Conservation (phyloP, 2,113 vertebrate species). For the Sphyrna mokarran region DNA sequence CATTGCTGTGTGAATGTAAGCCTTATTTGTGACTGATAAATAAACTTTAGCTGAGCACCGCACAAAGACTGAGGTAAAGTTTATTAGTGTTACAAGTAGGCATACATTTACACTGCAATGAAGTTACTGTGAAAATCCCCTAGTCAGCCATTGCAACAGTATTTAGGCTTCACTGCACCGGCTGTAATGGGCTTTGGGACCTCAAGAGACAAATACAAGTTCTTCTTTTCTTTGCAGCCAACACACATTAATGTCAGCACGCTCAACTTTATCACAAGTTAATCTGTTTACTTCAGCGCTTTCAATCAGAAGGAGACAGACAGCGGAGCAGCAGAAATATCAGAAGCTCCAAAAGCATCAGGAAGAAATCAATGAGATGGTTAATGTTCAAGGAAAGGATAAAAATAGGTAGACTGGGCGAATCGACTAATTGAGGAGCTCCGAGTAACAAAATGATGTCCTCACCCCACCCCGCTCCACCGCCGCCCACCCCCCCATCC, state of each 20-base stretch:
- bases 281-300: background rate
- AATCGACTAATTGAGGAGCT: background rate
- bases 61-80: too few relatives aligned
- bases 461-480: too few relatives aligned
- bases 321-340: background rate
- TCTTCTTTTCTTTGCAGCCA: background rate
- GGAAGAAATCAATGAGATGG: background rate
- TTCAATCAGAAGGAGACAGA: background rate
- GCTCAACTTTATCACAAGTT: background rate
- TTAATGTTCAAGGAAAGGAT: background rate
- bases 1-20: too few relatives aligned
- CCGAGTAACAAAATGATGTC: background rate
- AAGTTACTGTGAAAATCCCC: too few relatives aligned
- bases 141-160: background rate
- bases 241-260: background rate
- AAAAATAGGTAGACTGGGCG: background rate
- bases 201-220: background rate
- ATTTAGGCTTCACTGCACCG: background rate
- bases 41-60: too few relatives aligned
- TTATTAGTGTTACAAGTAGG: too few relatives aligned
- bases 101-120: too few relatives aligned
- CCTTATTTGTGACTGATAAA: too few relatives aligned
- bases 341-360: background rate
- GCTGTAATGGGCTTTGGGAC: background rate
- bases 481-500: background rate